Evolutionary conservation across 2,888 invertebrate species (phyloP), one percentile per base, ranked within the genome.

Genomic region (Nemoura dubitans): DNA sequence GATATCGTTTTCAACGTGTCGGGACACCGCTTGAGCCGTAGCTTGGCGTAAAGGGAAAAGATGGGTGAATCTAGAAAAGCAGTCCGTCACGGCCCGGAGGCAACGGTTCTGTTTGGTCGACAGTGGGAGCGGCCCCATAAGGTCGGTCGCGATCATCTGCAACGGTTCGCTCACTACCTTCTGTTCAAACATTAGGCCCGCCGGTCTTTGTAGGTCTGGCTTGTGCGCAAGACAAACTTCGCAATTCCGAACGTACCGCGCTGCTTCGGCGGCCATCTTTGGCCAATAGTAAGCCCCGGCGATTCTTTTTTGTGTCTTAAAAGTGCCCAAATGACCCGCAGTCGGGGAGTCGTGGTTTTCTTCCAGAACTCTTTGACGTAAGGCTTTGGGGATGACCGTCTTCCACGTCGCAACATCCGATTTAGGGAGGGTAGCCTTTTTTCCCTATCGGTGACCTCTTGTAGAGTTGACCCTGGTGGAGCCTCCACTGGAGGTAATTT

Each of bases 261-360:
- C 83, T 0, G 90, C 88, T n/a, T 90, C 89, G 0, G 30, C 27
- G 1, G 85, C 59, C 89, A 89, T 89, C 16, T 88, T 88, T 0
- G 90, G 90, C 90, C 90, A 90, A 86, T 89, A 90, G 78, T 89
- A 90, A 16, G 84, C 5, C 26, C 81, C 77, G 0, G 85, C 59
- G 0, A 89, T 80, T 59, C 88, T 5, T 86, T n/a, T n/a, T n/a
- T n/a, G n/a, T n/a, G n/a, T n/a, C n/a, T n/a, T n/a, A n/a, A n/a
- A n/a, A n/a, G n/a, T n/a, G n/a, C n/a, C n/a, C n/a, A n/a, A n/a
- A n/a, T n/a, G n/a, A n/a, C n/a, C n/a, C n/a, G n/a, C n/a, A n/a
- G n/a, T n/a, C n/a, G n/a, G n/a, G n/a, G n/a, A n/a, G n/a, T n/a
- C n/a, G n/a, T n/a, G n/a, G n/a, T n/a, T n/a, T n/a, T n/a, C n/a